These are phyloP conservation scores for Scaptomyza hsui DNA, from an alignment of 1,140 invertebrate genomes.

Conservation along the genomic window DNA sequence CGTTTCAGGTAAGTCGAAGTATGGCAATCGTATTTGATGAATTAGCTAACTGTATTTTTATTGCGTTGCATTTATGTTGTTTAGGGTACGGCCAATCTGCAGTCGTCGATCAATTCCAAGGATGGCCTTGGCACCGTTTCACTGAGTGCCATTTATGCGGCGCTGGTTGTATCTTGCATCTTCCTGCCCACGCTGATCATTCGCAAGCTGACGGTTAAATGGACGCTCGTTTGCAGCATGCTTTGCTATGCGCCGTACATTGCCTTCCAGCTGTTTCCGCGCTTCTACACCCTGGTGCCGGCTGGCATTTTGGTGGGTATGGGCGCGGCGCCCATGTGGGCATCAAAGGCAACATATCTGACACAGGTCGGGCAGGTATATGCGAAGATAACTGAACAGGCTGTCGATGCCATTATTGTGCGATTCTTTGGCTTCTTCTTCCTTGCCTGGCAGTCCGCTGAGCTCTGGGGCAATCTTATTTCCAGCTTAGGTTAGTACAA, in stretches of 20 bases:
- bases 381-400: slow-evolving; percentile 93
- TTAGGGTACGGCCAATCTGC: slow-evolving; percentile 94
- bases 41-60: neutral
- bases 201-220: slow-evolving; percentile 95
- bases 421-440: slow-evolving; percentile 99
- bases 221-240: slow-evolving; percentile 96
- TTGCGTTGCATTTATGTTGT: neutral
- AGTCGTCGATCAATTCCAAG: slow-evolving; percentile 93
- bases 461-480: slow-evolving; percentile 97
- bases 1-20: slow-evolving; percentile 87
- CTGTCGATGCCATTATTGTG: slow-evolving; percentile 95
- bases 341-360: slow-evolving; percentile 97
- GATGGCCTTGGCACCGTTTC: slow-evolving; percentile 93
- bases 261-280: slow-evolving; percentile 95
- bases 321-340: slow-evolving; percentile 98
- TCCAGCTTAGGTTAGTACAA: slow-evolving; percentile 89
- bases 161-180: slow-evolving; percentile 95
- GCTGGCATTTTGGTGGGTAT: slow-evolving; percentile 94
- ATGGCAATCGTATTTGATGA: no score
- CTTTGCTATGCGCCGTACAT: slow-evolving; percentile 97
- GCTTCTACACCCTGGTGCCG: slow-evolving; percentile 95
- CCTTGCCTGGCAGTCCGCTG: slow-evolving; percentile 97
- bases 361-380: slow-evolving; percentile 96
- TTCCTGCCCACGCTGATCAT: slow-evolving; percentile 96
- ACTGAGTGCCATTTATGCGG: slow-evolving; percentile 93